A percentile compares a stretch with the other conserved stretches of the same genome.
Evolutionary conservation across 2,888 invertebrate species (phyloP).

Genomic region (Siphonodentalium dalli): DNA sequence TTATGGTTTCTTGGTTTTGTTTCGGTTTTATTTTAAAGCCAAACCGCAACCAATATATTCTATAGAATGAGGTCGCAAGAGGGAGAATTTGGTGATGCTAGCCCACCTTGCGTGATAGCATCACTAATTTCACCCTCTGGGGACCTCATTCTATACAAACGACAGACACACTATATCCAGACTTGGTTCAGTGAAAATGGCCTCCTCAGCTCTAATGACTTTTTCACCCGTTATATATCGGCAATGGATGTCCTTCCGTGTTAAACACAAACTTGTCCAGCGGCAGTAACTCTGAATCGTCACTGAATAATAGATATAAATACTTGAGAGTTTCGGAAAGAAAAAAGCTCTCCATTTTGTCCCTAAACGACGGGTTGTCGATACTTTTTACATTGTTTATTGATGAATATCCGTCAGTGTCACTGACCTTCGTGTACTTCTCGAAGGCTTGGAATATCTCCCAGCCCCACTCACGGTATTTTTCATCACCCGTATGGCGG

Average conservation of each 20-base stretch:
- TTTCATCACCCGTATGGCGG: slow-evolving; percentile 90
- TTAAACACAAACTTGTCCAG: slow-evolving; percentile 84
- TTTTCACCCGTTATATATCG: slow-evolving; percentile 69
- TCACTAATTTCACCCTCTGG: too few species aligned
- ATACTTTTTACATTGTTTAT: slow-evolving; percentile 87
- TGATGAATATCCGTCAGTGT: slow-evolving; percentile 86
- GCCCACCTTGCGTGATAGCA: too few species aligned
- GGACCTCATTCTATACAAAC: too few species aligned
- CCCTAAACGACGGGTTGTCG: slow-evolving; percentile 75
- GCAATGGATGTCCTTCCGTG: slow-evolving; percentile 94
- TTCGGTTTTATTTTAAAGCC: too few species aligned
- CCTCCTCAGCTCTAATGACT: too few species aligned
- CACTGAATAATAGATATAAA: slow-evolving; percentile 86
- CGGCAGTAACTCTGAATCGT: slow-evolving; percentile 73
- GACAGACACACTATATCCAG: too few species aligned
- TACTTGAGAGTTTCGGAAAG: slow-evolving; percentile 98
- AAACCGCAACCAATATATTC: too few species aligned
- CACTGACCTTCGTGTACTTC: slow-evolving; percentile 87
- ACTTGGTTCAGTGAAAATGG: too few species aligned
- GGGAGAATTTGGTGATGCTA: too few species aligned
- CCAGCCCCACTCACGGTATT: slow-evolving; percentile 99
- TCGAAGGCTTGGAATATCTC: slow-evolving; percentile 92
- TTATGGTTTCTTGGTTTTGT: too few species aligned
- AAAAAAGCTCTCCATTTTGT: slow-evolving; percentile 98
- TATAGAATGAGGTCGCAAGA: too few species aligned